phyloP scores from a whole-genome alignment of 23 tunicate species.

The Halocynthia aurantium region DNA sequence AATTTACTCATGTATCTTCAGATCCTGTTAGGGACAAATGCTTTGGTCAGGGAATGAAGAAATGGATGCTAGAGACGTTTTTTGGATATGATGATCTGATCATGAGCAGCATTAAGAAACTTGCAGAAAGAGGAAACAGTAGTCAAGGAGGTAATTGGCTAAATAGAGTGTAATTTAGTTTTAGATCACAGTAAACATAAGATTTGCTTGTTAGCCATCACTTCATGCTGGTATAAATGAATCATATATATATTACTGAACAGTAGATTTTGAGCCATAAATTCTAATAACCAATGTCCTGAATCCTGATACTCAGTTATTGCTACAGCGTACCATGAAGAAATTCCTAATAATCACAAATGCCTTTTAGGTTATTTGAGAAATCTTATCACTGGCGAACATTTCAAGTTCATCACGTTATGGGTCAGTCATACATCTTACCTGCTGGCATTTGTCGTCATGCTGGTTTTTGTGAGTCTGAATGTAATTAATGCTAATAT shows the following conservation, averaged over 20 bases:
- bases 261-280: too few species aligned
- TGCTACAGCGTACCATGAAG: too few species aligned
- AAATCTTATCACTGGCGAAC: conserved; percentile 86
- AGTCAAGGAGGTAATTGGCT: conserved; percentile 21
- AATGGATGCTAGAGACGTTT: conserved; percentile 63
- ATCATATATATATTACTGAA: too few species aligned
- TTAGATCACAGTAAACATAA: too few species aligned
- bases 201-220: too few species aligned
- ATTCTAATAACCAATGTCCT: too few species aligned
- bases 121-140: conserved; percentile 63
- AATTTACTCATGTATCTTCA: conserved; percentile 1
- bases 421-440: conserved; percentile 68
- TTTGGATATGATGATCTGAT: conserved; percentile 90
- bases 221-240: too few species aligned
- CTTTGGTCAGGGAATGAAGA: conserved; percentile 71
- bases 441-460: conserved; percentile 59
- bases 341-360: background rate
- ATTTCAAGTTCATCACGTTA: conserved; percentile 70
- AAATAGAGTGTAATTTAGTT: too few species aligned
- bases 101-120: conserved; percentile 75
- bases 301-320: too few species aligned
- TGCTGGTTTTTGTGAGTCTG: conserved; percentile 53
- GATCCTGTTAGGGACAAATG: conserved; percentile 52
- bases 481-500: too few species aligned
- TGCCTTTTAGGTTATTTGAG: conserved; percentile 49